A percentile compares a stretch with the other conserved stretches of the same genome.
Evolutionary conservation across 2,113 vertebrate species (phyloP).

Genomic region (Urocynchramus pylzowi): DNA sequence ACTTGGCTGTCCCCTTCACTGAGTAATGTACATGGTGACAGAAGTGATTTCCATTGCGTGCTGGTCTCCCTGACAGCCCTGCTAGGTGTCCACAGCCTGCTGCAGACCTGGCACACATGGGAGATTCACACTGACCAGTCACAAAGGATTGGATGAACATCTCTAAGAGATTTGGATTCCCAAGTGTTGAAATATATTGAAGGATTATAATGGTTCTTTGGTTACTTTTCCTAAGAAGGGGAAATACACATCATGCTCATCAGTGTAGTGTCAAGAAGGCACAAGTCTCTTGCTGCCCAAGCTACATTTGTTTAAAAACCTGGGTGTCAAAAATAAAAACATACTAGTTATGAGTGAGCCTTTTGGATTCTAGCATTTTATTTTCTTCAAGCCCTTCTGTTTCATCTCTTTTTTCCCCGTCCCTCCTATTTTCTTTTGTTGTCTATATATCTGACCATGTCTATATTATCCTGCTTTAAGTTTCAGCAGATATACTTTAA

Average conservation of each 20-base stretch:
- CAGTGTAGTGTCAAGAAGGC: background rate
- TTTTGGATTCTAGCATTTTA: background rate
- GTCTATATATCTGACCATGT: background rate
- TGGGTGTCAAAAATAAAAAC: background rate
- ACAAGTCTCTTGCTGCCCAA: background rate
- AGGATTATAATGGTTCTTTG: background rate
- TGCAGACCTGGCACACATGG: background rate
- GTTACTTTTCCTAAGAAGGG: background rate
- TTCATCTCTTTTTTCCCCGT: background rate
- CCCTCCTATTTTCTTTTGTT: background rate
- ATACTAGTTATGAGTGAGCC: background rate
- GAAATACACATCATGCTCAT: background rate
- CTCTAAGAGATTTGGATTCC: background rate
- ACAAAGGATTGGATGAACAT: background rate
- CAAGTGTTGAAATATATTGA: background rate
- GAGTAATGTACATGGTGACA: background rate
- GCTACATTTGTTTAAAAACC: background rate
- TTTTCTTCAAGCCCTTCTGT: background rate
- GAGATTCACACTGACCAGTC: background rate
- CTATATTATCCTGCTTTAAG: background rate
- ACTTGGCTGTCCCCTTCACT: background rate
- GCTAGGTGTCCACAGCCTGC: background rate
- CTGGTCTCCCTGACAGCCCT: background rate
- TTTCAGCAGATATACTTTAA: background rate
- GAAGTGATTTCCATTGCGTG: fast-evolving